Evolutionary conservation across 2,113 vertebrate genomes (phyloP).

Genomic region (Herpailurus yagouaroundi): DNA sequence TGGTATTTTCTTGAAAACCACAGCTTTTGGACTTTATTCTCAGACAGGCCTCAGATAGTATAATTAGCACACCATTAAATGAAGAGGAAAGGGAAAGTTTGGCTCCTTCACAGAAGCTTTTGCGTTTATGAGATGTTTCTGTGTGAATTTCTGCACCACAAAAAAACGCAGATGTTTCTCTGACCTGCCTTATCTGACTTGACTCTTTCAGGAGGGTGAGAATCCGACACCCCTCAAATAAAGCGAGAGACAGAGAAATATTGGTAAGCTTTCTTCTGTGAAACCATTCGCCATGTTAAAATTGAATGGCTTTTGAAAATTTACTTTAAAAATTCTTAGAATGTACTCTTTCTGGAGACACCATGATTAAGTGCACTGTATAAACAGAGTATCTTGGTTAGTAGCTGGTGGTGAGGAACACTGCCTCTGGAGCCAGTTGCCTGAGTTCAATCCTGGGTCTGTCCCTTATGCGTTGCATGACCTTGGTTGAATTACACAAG

Average conservation of each 20-base stretch:
- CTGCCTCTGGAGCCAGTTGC: not conserved
- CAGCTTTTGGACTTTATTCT: conserved; percentile 11
- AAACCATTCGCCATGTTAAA: not conserved
- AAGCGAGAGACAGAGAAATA: not conserved
- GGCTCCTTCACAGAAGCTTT: not conserved
- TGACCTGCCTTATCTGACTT: not conserved
- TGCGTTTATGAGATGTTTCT: not conserved
- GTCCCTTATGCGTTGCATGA: not conserved
- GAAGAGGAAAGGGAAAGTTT: not conserved
- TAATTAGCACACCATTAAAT: not conserved
- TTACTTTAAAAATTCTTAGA: not conserved
- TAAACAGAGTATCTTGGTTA: not conserved
- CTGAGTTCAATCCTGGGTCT: not conserved
- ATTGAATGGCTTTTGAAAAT: not conserved
- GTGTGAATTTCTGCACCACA: not conserved
- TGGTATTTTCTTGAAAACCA: conserved; percentile 11
- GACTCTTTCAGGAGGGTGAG: not conserved
- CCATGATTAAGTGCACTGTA: not conserved
- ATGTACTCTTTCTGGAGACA: not conserved
- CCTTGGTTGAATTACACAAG: not conserved
- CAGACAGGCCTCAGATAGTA: not conserved
- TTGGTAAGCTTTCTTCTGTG: not conserved
- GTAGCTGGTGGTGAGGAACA: not conserved
- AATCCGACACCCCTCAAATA: not conserved
- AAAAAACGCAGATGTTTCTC: not conserved